Evolutionary conservation across 2,797 vertebrate species (phyloP).

Genomic region (Notoglanidium macrostoma): DNA sequence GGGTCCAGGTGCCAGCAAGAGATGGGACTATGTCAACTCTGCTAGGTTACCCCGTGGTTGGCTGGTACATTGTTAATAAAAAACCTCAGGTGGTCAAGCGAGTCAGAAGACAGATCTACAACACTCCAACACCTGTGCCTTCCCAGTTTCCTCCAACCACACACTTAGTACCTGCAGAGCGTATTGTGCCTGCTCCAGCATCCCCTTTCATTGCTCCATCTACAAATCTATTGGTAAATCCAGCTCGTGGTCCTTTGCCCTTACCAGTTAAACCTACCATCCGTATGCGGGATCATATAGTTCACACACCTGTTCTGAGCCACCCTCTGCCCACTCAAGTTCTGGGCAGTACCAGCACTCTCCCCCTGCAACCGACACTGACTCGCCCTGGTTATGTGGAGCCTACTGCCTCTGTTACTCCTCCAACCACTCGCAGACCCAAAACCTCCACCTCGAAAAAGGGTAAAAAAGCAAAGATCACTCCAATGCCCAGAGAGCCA

Average conservation of each 20-base stretch:
- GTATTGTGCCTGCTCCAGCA: constrained; percentile 89
- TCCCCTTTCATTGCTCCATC: constrained; percentile 91
- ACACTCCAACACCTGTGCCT: constrained; percentile 85
- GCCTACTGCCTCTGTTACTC: constrained; percentile 79
- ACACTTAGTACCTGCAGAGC: constrained; percentile 84
- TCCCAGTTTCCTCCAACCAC: constrained; percentile 87
- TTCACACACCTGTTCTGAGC: constrained; percentile 88
- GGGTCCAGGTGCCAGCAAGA: constrained; percentile 87
- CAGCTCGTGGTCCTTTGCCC: constrained; percentile 87
- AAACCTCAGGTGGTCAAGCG: constrained; percentile 88
- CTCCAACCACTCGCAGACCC: constrained; percentile 76
- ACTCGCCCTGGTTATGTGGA: constrained; percentile 83
- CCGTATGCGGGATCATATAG: constrained; percentile 86
- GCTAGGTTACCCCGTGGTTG: constrained; percentile 93
- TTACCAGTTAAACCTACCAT: constrained; percentile 92
- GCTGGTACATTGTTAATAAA: constrained; percentile 97
- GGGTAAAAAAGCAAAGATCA: constrained; percentile 62
- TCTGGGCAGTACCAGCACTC: constrained; percentile 80
- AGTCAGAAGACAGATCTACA: constrained; percentile 84
- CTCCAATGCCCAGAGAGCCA: constrained; percentile 82
- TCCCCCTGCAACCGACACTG: constrained; percentile 84
- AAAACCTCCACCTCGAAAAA: constrained; percentile 47
- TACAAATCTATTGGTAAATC: constrained; percentile 83
- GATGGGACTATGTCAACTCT: constrained; percentile 90
- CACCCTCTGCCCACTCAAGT: constrained; percentile 89